phyloP scores from a whole-genome alignment of 2,888 invertebrate species.

The Tetropium fuscum region DNA sequence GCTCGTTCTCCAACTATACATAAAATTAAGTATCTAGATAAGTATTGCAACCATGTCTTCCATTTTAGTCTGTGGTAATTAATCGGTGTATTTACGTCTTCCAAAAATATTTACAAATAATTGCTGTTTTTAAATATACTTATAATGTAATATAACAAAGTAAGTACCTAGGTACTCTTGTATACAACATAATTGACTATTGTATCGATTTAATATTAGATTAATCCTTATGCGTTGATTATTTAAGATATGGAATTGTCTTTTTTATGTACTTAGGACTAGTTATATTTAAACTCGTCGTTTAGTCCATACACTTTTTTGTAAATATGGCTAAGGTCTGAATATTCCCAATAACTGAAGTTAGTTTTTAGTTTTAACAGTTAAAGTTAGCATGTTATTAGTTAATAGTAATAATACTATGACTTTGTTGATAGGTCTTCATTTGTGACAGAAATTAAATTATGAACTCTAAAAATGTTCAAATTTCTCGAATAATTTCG shows the following conservation, averaged over 20 bases:
- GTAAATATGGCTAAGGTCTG: too few relatives aligned
- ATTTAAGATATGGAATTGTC: not conserved
- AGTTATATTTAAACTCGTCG: not conserved
- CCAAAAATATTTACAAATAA: constrained; percentile 39
- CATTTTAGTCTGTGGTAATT: constrained; percentile 41
- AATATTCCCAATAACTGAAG: too few relatives aligned
- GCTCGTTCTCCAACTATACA: constrained; percentile 17
- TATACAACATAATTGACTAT: constrained; percentile 6
- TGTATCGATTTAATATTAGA: not conserved
- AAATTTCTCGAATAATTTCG: too few relatives aligned
- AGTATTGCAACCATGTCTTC: constrained; percentile 49
- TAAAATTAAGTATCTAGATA: constrained; percentile 1
- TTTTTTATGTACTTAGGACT: not conserved
- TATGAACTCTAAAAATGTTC: too few relatives aligned
- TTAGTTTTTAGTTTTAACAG: too few relatives aligned
- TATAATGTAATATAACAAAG: constrained; percentile 20
- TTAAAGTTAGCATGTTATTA: too few relatives aligned
- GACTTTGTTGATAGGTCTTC: too few relatives aligned
- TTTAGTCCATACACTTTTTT: not conserved
- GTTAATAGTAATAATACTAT: too few relatives aligned
- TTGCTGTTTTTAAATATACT: constrained; percentile 45
- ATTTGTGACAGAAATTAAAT: too few relatives aligned
- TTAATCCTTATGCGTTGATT: not conserved
- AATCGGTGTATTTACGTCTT: constrained; percentile 39
- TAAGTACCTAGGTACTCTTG: not conserved